These are phyloP conservation scores for Notodonta ziczac DNA, from an alignment of 2,888 invertebrate species.

Conservation along the genomic window DNA sequence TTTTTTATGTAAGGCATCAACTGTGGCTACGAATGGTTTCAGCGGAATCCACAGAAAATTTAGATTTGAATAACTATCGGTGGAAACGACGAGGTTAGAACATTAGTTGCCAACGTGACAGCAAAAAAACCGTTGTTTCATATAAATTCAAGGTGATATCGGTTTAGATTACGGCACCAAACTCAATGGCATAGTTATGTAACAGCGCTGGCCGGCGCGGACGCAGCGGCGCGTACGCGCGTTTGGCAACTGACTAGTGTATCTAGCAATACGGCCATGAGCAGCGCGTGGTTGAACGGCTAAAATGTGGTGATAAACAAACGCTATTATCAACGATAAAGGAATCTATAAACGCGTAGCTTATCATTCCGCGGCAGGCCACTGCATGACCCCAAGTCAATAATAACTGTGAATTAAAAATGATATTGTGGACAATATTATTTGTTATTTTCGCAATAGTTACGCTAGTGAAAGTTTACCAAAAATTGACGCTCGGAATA, in stretches of 20 bases:
- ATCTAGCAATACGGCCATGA: constrained; percentile 45
- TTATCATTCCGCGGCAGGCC: constrained; percentile 29
- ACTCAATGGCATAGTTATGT: constrained; percentile 60
- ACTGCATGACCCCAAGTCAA: constrained; percentile 29
- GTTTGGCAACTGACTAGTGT: constrained; percentile 47
- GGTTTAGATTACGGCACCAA: constrained; percentile 43
- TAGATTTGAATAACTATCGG: neutral
- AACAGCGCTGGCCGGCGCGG: constrained; percentile 42
- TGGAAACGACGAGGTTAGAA: neutral
- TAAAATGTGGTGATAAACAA: constrained; percentile 29
- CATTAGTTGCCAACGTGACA: neutral
- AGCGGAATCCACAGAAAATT: too few species aligned
- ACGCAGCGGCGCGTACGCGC: constrained; percentile 55
- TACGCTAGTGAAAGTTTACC: constrained; percentile 63
- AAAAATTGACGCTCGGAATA: constrained; percentile 70
- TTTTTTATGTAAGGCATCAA: too few species aligned
- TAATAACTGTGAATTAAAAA: constrained; percentile 30
- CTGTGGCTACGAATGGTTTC: too few species aligned
- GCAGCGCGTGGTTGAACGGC: constrained; percentile 28
- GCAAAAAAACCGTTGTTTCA: constrained; percentile 14
- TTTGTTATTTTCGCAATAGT: constrained; percentile 46
- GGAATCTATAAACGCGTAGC: constrained; percentile 32
- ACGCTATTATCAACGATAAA: constrained; percentile 46
- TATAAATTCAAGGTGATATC: constrained; percentile 45
- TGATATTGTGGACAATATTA: constrained; percentile 52